These are phyloP conservation scores for Phylloscopus trochilus DNA, from an alignment of 2,113 vertebrate species.

Conservation along the genomic window DNA sequence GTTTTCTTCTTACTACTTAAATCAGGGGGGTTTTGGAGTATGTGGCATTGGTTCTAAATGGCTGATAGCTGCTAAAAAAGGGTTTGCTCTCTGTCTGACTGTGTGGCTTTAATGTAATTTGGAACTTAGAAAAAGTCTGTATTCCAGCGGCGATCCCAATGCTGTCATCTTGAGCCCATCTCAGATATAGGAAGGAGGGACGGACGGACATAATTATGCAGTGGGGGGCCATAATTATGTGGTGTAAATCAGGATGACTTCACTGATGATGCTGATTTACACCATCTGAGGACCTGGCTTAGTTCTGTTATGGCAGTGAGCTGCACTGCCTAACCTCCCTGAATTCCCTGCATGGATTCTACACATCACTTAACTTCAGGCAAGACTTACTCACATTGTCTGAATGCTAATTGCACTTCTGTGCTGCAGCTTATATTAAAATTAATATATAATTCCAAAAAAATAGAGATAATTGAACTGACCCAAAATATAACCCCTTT, in stretches of 20 bases:
- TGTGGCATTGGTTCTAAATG: not conserved
- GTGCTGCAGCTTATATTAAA: conserved; percentile 20
- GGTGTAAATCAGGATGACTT: not conserved
- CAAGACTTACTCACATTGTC: conserved; percentile 20
- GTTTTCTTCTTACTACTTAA: not conserved
- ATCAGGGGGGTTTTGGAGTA: not conserved
- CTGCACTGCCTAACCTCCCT: not conserved
- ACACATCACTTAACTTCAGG: conserved; percentile 47
- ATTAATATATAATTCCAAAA: conserved; percentile 26
- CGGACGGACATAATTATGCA: too few relatives aligned
- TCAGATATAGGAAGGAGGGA: not conserved
- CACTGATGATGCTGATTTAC: not conserved
- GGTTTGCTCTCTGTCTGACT: not conserved
- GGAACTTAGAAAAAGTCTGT: not conserved
- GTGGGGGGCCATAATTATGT: not conserved
- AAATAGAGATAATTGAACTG: conserved; percentile 51
- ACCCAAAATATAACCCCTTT: conserved; percentile 58
- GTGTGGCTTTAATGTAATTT: not conserved
- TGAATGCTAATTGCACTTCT: conserved; percentile 52
- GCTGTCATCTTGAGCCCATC: not conserved
- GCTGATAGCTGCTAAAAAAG: not conserved
- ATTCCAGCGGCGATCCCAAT: not conserved
- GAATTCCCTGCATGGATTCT: conserved; percentile 8
- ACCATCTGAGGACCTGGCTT: not conserved
- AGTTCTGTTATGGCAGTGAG: not conserved